Conservation (phyloP, 1,140 invertebrate genomes). For the Portunus trituberculatus region DNA sequence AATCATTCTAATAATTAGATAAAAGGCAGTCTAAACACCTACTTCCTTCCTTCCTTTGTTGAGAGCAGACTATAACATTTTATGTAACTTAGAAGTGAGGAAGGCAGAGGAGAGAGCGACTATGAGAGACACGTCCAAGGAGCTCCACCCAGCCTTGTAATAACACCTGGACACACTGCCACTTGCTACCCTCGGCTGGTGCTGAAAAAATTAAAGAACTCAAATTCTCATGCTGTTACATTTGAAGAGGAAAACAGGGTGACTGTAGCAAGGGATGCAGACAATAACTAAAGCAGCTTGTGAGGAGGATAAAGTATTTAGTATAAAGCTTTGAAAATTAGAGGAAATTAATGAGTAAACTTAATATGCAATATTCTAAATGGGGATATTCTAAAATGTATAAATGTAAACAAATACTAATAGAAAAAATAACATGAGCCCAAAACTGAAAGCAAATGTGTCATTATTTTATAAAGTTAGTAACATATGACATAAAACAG, state of each 20-base stretch:
- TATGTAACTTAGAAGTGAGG: neutral
- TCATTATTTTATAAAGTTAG: too few species aligned
- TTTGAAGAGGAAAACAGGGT: neutral
- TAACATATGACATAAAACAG: too few species aligned
- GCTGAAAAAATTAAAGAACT: constrained; percentile 1
- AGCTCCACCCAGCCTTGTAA: neutral
- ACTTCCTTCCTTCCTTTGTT: neutral
- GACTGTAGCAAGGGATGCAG: too few species aligned
- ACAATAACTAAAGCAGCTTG: too few species aligned
- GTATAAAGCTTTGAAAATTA: too few species aligned
- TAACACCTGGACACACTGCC: neutral
- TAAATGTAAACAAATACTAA: too few species aligned
- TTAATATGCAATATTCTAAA: too few species aligned
- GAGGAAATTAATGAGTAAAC: too few species aligned
- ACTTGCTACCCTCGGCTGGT: neutral
- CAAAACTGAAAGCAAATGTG: too few species aligned
- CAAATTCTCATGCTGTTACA: neutral
- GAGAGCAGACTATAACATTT: neutral
- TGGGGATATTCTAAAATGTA: too few species aligned
- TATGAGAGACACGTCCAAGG: constrained; percentile 11
- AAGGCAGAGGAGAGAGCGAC: neutral
- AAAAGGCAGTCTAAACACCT: neutral
- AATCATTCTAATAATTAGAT: neutral
- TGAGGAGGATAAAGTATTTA: too few species aligned
- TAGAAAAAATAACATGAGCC: too few species aligned